phyloP scores from a whole-genome alignment of 1,140 invertebrate species.

The Sesamia nonagrioides region DNA sequence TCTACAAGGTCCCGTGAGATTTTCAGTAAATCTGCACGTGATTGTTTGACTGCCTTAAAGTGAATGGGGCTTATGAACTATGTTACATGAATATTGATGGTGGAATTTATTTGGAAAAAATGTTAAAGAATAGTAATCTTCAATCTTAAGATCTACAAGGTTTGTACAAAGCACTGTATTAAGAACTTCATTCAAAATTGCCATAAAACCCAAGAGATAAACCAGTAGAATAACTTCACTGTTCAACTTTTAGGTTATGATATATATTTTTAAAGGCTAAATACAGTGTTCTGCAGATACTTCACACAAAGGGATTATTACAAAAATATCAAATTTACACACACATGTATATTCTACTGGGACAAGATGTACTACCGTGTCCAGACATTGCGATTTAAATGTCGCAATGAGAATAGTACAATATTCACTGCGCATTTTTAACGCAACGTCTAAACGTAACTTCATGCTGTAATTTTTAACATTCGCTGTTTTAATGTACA shows the following conservation, averaged over 20 bases:
- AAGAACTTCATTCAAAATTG: too few species aligned
- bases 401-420: neutral
- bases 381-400: neutral
- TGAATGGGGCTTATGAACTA: constrained; percentile 42
- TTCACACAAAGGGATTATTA: constrained; percentile 39
- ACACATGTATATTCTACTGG: constrained; percentile 36
- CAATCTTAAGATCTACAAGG: constrained; percentile 33
- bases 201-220: neutral
- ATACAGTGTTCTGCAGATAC: constrained; percentile 14
- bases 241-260: neutral
- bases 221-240: neutral
- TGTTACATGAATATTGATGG: constrained; percentile 46
- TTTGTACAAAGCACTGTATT: constrained; percentile 17
- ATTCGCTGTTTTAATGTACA: constrained; percentile 7
- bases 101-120: constrained; percentile 31
- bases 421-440: constrained; percentile 19
- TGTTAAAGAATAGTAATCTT: constrained; percentile 36
- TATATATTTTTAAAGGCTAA: neutral
- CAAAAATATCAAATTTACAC: constrained; percentile 48
- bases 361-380: constrained; percentile 18
- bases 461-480: constrained; percentile 6
- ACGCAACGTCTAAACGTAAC: constrained; percentile 15
- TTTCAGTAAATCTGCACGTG: neutral
- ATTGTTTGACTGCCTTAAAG: neutral
- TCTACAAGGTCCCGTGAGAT: neutral